Evolutionary conservation across 2,113 vertebrate species (phyloP).

Genomic region (Etia nguti): DNA sequence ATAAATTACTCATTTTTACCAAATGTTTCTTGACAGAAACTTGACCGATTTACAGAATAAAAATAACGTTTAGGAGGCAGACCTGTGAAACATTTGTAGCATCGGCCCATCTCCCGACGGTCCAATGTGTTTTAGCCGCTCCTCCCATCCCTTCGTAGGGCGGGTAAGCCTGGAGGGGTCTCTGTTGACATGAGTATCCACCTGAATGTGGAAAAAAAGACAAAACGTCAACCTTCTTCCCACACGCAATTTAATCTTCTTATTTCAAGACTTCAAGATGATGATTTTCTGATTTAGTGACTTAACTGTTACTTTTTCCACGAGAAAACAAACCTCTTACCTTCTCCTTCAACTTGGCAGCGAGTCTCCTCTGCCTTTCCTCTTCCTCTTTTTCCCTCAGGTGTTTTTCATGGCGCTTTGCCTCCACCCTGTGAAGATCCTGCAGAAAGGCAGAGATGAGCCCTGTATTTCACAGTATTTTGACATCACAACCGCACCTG

Average conservation of each 20-base stretch:
- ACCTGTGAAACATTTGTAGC: slow-evolving; percentile 74
- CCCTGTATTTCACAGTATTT: not conserved
- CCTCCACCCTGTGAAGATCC: slow-evolving; percentile 81
- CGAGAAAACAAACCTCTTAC: slow-evolving; percentile 52
- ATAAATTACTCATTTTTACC: not conserved
- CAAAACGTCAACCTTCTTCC: not conserved
- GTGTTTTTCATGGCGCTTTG: slow-evolving; percentile 75
- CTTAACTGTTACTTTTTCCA: not conserved
- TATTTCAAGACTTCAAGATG: not conserved
- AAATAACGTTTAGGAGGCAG: not conserved
- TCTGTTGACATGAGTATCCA: slow-evolving; percentile 67
- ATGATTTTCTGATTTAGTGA: not conserved
- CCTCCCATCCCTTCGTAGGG: slow-evolving; percentile 77
- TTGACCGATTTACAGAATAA: not conserved
- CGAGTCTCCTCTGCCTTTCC: slow-evolving; percentile 75
- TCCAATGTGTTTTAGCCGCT: slow-evolving; percentile 58
- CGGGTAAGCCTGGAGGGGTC: slow-evolving; percentile 71
- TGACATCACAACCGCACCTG: not conserved
- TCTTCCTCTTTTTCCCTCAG: slow-evolving; percentile 70
- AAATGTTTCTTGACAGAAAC: not conserved
- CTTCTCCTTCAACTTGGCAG: slow-evolving; percentile 80
- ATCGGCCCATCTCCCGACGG: slow-evolving; percentile 57
- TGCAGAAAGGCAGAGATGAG: slow-evolving; percentile 45
- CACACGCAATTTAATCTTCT: not conserved
- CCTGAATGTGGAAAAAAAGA: slow-evolving; percentile 59